Percentiles rank a stretch among this genome's conserved stretches.
These are phyloP conservation scores for Netelia virgata DNA, from an alignment of 2,888 invertebrate species.

Conservation along the genomic window DNA sequence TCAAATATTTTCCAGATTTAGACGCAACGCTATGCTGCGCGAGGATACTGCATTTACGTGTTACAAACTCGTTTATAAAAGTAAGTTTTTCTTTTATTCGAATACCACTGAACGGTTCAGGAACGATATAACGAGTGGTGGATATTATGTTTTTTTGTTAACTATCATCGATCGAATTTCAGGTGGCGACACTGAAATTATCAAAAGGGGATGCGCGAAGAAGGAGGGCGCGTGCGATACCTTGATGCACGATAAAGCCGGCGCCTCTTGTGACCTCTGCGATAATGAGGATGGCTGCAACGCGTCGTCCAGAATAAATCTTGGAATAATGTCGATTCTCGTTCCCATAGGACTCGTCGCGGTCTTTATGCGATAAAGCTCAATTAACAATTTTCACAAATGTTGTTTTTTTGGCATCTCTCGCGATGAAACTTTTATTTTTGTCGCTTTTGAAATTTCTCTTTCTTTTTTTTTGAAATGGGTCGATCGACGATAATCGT, in stretches of 20 bases:
- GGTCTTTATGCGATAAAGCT: conserved; percentile 25
- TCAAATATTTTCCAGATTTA: background rate
- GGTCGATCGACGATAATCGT: too few species aligned
- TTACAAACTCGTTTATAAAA: conserved; percentile 7
- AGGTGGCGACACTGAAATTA: background rate
- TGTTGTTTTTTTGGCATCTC: background rate
- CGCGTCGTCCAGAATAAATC: conserved; percentile 43
- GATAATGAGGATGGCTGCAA: conserved; percentile 60
- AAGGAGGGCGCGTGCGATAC: background rate
- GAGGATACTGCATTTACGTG: background rate
- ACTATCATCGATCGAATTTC: background rate
- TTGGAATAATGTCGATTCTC: conserved; percentile 46
- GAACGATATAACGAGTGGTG: background rate
- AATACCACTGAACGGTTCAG: too few species aligned
- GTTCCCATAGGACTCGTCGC: conserved; percentile 35
- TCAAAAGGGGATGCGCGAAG: conserved; percentile 37
- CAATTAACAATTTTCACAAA: background rate
- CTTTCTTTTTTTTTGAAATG: too few species aligned
- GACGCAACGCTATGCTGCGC: background rate
- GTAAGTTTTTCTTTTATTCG: conserved; percentile 1
- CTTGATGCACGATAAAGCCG: background rate
- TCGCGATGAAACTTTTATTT: background rate
- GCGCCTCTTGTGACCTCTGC: conserved; percentile 27
- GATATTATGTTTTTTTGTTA: background rate
- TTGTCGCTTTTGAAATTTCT: background rate